Conservation (phyloP, 2,888 invertebrate genomes). For the Eupeodes latifasciatus region DNA sequence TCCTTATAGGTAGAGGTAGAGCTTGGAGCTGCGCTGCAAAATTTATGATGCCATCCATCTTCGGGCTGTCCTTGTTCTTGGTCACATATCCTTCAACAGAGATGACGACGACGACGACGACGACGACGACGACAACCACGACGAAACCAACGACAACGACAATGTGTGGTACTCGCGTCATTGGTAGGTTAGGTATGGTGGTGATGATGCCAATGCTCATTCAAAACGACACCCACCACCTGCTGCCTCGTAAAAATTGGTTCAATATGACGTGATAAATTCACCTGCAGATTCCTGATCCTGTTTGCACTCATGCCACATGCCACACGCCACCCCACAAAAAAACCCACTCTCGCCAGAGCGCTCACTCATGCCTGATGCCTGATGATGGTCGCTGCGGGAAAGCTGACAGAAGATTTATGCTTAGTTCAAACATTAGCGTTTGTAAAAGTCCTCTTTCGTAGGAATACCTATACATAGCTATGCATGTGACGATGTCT, state of each 20-base stretch:
- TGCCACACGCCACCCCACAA: constrained; percentile 23
- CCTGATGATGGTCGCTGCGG: constrained; percentile 36
- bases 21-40: constrained; percentile 21
- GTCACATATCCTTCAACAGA: constrained; percentile 47
- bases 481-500: constrained; percentile 20
- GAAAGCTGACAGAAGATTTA: constrained; percentile 54
- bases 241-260: constrained; percentile 30
- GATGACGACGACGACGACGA: too few relatives aligned
- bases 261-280: constrained; percentile 56
- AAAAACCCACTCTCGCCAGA: constrained; percentile 20
- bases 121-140: too few relatives aligned
- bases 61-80: constrained; percentile 44
- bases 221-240: constrained; percentile 29
- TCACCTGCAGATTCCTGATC: constrained; percentile 37
- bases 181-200: neutral
- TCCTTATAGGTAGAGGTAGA: neutral
- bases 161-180: neutral
- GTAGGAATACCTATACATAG: too few relatives aligned
- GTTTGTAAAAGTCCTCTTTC: constrained; percentile 15
- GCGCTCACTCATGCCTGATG: constrained; percentile 35
- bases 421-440: constrained; percentile 33
- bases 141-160: neutral
- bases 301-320: constrained; percentile 34
- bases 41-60: constrained; percentile 45
- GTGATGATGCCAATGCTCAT: constrained; percentile 37